Percentiles rank a stretch among this genome's conserved stretches.
Evolutionary conservation across 2,797 vertebrate genomes (phyloP).

Genomic region (Glyptemys insculpta): DNA sequence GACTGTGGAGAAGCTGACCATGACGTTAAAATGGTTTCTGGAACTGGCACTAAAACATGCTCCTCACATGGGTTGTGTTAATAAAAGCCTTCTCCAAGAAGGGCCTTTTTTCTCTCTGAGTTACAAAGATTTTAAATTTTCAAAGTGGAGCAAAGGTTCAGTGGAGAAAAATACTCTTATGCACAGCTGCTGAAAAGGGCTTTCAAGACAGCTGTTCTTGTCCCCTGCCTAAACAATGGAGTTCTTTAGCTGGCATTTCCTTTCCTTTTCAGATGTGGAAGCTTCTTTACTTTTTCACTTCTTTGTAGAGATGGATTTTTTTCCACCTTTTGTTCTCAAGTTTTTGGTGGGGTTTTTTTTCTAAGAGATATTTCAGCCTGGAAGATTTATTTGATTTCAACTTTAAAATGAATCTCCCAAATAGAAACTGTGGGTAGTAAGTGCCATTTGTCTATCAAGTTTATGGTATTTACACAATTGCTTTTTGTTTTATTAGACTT

Average conservation of each 20-base stretch:
- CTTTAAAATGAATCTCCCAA: not conserved
- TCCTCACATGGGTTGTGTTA: not conserved
- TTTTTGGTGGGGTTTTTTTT: not conserved
- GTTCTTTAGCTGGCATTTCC: not conserved
- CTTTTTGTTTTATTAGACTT: not conserved
- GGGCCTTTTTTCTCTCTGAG: not conserved
- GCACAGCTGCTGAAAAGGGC: not conserved
- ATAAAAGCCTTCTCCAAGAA: not conserved
- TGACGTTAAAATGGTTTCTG: not conserved
- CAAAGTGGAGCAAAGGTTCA: slow-evolving; percentile 8
- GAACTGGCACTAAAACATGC: fast-evolving
- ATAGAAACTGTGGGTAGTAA: not conserved
- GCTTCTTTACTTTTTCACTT: not conserved
- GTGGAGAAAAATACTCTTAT: not conserved
- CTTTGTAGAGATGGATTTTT: not conserved
- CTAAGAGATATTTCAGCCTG: not conserved
- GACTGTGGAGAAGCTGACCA: fast-evolving
- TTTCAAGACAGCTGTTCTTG: not conserved
- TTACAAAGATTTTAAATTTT: slow-evolving; percentile 30
- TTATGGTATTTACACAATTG: fast-evolving
- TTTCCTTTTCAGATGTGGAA: not conserved
- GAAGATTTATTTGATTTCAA: not conserved
- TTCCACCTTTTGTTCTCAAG: not conserved
- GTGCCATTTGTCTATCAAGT: fast-evolving
- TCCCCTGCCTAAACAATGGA: not conserved